These are phyloP conservation scores for Drosophila orena DNA, from an alignment of 1,140 invertebrate genomes.

Conservation along the genomic window DNA sequence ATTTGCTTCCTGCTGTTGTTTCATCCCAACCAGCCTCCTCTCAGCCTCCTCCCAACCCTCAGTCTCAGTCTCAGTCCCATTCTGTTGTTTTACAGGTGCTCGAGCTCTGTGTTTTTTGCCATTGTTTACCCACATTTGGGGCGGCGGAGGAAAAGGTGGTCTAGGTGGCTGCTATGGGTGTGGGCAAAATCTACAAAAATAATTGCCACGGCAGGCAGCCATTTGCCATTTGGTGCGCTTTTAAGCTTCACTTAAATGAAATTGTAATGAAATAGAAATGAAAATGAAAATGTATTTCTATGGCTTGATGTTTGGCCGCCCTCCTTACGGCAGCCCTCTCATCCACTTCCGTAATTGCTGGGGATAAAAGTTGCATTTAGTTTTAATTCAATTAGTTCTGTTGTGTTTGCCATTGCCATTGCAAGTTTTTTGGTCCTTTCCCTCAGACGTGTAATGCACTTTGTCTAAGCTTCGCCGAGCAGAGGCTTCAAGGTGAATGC, in stretches of 20 bases:
- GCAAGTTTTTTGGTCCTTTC: conserved; percentile 52
- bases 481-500: conserved; percentile 23
- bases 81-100: conserved; percentile 75
- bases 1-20: conserved; percentile 56
- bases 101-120: conserved; percentile 32
- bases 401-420: conserved; percentile 45
- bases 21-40: conserved; percentile 31
- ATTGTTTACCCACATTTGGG: conserved; percentile 39
- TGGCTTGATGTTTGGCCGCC: conserved; percentile 73
- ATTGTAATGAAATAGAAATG: conserved; percentile 83
- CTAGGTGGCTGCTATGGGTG: not conserved
- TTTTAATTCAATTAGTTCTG: conserved; percentile 80
- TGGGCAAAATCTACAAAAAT: conserved; percentile 77
- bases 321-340: conserved; percentile 16
- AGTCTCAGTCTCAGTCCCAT: conserved; percentile 48
- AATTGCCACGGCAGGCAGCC: conserved; percentile 77
- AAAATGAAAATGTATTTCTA: conserved; percentile 80
- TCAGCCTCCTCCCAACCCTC: too few relatives aligned
- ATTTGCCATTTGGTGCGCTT: conserved; percentile 76
- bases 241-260: conserved; percentile 82
- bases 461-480: conserved; percentile 9
- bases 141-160: conserved; percentile 4
- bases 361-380: conserved; percentile 81
- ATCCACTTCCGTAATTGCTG: conserved; percentile 66
- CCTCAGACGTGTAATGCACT: conserved; percentile 19